Evolutionary conservation across 1,140 invertebrate genomes (phyloP).

Genomic region (Solenopsis fugax): DNA sequence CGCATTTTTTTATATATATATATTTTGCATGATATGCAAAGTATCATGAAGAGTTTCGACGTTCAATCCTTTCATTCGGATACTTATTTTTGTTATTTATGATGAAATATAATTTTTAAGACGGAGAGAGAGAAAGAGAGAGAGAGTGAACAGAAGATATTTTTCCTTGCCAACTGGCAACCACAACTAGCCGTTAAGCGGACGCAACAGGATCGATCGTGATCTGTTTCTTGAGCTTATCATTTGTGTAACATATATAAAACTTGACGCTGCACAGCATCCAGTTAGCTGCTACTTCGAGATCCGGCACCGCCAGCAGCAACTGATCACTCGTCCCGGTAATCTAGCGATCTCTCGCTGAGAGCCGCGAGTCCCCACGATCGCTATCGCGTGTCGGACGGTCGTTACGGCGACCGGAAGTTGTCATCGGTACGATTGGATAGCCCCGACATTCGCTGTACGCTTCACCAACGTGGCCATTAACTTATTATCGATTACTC

Average conservation of each 20-base stretch:
- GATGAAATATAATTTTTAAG: neutral
- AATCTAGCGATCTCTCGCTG: slow-evolving; percentile 25
- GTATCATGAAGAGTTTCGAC: neutral
- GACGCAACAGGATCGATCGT: neutral
- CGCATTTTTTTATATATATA: neutral
- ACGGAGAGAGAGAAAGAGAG: too few species aligned
- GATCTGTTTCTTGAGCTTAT: neutral
- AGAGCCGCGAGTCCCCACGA: slow-evolving; percentile 54
- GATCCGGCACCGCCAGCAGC: slow-evolving; percentile 7
- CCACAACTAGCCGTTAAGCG: neutral
- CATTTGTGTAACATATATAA: slow-evolving; percentile 15
- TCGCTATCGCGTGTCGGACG: slow-evolving; percentile 71
- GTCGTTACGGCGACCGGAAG: slow-evolving; percentile 72
- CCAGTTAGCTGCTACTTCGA: neutral
- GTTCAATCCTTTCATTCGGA: neutral
- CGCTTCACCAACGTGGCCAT: slow-evolving; percentile 69
- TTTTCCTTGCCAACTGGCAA: neutral
- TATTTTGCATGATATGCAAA: neutral
- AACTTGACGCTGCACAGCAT: slow-evolving; percentile 25
- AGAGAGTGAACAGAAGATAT: neutral
- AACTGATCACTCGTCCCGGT: neutral
- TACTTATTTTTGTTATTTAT: neutral
- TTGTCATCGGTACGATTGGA: slow-evolving; percentile 73
- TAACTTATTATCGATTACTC: slow-evolving; percentile 79
- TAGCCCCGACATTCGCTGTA: slow-evolving; percentile 56